A percentile compares a stretch with the other conserved stretches of the same genome.
These are phyloP conservation scores for Margaritifera margaritifera DNA, from an alignment of 2,888 invertebrate genomes.

Conservation along the genomic window DNA sequence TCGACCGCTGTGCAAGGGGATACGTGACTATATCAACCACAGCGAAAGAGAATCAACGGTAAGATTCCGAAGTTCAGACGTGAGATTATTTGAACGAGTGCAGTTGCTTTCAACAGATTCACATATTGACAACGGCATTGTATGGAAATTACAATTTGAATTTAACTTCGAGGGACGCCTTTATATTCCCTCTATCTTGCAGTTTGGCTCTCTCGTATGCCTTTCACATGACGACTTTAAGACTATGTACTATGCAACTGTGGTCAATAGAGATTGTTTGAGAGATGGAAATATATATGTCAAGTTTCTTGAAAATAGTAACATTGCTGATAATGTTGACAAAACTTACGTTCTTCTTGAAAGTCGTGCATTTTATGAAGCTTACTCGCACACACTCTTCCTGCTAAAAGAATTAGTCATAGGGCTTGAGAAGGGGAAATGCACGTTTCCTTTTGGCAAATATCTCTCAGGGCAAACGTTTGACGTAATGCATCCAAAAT, in stretches of 20 bases:
- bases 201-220: conserved; percentile 83
- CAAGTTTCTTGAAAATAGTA: conserved; percentile 2
- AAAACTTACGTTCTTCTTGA: conserved; percentile 79
- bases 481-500: neutral
- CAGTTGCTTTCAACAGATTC: conserved; percentile 2
- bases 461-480: neutral
- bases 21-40: conserved; percentile 75
- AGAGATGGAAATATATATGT: conserved; percentile 20
- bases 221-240: conserved; percentile 82
- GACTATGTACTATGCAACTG: conserved; percentile 81
- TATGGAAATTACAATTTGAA: conserved; percentile 17
- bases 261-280: conserved; percentile 75
- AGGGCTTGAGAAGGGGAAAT: neutral
- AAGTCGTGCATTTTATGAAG: conserved; percentile 84
- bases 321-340: neutral
- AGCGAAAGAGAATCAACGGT: conserved; percentile 11
- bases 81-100: conserved; percentile 12
- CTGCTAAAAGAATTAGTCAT: conserved; percentile 78
- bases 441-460: conserved; percentile 79
- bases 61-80: conserved; percentile 16
- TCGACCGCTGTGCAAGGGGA: conserved; percentile 81
- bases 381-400: conserved; percentile 82
- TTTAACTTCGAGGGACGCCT: neutral
- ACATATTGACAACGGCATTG: conserved; percentile 7
- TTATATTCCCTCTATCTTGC: conserved; percentile 65